phyloP scores from a whole-genome alignment of 1,140 invertebrate species.

The Papilio glaucus region DNA sequence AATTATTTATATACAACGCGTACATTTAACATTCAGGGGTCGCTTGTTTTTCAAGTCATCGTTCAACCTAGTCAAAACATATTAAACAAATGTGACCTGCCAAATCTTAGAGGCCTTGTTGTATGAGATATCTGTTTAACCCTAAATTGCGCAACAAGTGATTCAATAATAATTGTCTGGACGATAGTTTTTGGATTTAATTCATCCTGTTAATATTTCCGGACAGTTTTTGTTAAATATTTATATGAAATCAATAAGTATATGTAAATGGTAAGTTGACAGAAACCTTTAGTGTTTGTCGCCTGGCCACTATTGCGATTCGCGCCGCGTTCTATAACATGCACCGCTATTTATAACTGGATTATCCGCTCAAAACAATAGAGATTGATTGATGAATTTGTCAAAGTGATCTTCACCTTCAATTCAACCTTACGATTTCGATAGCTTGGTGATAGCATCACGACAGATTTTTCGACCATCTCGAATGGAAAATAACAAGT shows the following conservation, averaged over 20 bases:
- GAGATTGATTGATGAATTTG: constrained; percentile 25
- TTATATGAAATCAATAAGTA: background rate
- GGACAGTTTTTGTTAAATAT: too few relatives aligned
- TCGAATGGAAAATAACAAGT: constrained; percentile 42
- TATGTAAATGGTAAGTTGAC: background rate
- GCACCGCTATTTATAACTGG: constrained; percentile 29
- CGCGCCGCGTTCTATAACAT: background rate
- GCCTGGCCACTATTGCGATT: background rate
- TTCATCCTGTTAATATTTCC: too few relatives aligned
- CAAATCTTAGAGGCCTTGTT: too few relatives aligned
- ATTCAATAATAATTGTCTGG: too few relatives aligned
- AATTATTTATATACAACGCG: too few relatives aligned
- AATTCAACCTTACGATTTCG: constrained; percentile 34
- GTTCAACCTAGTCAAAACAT: too few relatives aligned
- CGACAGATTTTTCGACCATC: constrained; percentile 43
- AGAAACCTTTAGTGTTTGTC: constrained; percentile 19
- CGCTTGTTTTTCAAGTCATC: too few relatives aligned
- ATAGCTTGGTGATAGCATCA: constrained; percentile 37
- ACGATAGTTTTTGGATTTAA: too few relatives aligned
- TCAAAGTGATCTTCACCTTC: constrained; percentile 34
- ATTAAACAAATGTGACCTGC: too few relatives aligned
- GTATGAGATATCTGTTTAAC: too few relatives aligned
- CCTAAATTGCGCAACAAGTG: too few relatives aligned
- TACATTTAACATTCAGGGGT: too few relatives aligned
- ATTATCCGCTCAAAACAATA: constrained; percentile 3